phyloP scores from a whole-genome alignment of 1,140 invertebrate genomes.

The Drosophila sucinea region DNA sequence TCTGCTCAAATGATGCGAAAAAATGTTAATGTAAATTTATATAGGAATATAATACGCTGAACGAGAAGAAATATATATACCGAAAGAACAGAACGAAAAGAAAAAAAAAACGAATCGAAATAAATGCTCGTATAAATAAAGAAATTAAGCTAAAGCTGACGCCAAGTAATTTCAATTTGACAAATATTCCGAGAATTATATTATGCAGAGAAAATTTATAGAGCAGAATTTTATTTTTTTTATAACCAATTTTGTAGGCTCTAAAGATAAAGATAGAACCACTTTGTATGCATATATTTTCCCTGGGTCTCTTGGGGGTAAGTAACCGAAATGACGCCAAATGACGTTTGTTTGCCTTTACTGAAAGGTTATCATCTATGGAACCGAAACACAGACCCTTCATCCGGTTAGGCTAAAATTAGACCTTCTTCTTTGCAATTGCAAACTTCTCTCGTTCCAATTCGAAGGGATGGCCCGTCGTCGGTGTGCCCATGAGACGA shows the following conservation, averaged over 20 bases:
- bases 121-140: constrained; percentile 64
- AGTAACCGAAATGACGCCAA: no score
- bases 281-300: neutral
- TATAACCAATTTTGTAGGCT: neutral
- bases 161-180: neutral
- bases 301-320: no score
- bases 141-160: constrained; percentile 33
- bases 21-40: constrained; percentile 80
- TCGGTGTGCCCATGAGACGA: no score
- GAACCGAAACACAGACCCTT: no score
- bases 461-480: no score
- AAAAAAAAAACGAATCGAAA: constrained; percentile 30
- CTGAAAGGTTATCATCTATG: no score
- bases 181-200: constrained; percentile 9
- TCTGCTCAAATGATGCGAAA: constrained; percentile 67
- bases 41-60: constrained; percentile 72
- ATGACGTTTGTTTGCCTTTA: no score
- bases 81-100: neutral
- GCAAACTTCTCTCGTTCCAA: no score
- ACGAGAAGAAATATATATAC: constrained; percentile 27
- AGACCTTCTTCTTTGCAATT: no score
- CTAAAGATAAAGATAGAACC: neutral
- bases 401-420: no score
- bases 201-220: neutral
- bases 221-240: constrained; percentile 2